Evolutionary conservation across 1,140 invertebrate genomes (phyloP).

Genomic region (Drosophila micromelanica): DNA sequence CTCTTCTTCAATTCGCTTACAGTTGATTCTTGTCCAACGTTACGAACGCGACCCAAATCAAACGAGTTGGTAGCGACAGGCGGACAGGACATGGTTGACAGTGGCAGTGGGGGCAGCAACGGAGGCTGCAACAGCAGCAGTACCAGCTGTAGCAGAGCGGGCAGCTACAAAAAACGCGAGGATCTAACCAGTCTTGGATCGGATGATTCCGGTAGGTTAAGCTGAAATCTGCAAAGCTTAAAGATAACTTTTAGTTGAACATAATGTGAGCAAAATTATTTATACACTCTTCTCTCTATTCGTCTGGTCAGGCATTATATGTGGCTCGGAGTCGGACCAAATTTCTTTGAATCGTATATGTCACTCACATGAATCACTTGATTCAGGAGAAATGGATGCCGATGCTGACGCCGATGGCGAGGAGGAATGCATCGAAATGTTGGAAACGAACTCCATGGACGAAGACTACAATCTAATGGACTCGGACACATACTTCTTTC

Average conservation of each 20-base stretch:
- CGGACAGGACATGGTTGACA: slow-evolving; percentile 47
- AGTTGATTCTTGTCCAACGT: slow-evolving; percentile 73
- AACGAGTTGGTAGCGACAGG: slow-evolving; percentile 57
- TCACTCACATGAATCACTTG: slow-evolving; percentile 89
- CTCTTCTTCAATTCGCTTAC: not conserved
- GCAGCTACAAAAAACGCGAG: slow-evolving; percentile 85
- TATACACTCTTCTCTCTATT: slow-evolving; percentile 15
- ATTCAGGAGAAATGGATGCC: slow-evolving; percentile 88
- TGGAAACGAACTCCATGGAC: slow-evolving; percentile 83
- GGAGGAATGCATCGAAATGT: slow-evolving; percentile 85
- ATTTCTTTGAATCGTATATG: slow-evolving; percentile 84
- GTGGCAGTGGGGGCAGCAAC: slow-evolving; percentile 26
- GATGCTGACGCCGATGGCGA: slow-evolving; percentile 85
- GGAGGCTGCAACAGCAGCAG: slow-evolving; percentile 47
- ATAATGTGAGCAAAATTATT: slow-evolving; percentile 60
- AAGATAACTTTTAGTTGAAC: not conserved
- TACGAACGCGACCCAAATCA: slow-evolving; percentile 72
- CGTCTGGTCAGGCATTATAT: slow-evolving; percentile 87
- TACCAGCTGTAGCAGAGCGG: slow-evolving; percentile 60
- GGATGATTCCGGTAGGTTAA: slow-evolving; percentile 89
- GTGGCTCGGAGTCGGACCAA: slow-evolving; percentile 88
- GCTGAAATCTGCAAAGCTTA: no score
- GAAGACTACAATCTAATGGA: slow-evolving; percentile 80
- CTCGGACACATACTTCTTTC: slow-evolving; percentile 74
- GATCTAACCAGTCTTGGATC: slow-evolving; percentile 91